phyloP scores from a whole-genome alignment of 64 coral and sea anemone genomes.

The Pocillopora damicornis region DNA sequence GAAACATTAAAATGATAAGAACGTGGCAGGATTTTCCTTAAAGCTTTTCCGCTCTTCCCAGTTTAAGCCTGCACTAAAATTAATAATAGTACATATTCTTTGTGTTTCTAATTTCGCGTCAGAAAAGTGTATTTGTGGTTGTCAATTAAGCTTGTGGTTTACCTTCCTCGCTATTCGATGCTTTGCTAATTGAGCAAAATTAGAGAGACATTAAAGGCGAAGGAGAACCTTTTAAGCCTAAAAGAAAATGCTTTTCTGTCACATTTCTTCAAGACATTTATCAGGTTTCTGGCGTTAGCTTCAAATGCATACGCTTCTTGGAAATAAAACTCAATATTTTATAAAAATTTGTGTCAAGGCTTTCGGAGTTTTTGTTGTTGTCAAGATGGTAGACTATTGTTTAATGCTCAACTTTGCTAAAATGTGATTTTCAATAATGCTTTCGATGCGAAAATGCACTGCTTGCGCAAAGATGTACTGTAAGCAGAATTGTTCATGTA shows the following conservation, averaged over 20 bases:
- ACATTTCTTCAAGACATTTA: neutral
- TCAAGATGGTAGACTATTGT: neutral
- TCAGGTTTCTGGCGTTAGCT: neutral
- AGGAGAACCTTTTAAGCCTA: neutral
- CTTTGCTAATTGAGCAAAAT: slow-evolving; percentile 38
- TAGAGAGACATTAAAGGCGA: neutral
- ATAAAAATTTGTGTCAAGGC: neutral
- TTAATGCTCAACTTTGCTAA: neutral
- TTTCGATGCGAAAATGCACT: neutral
- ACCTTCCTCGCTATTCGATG: slow-evolving; percentile 17
- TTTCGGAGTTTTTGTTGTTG: neutral
- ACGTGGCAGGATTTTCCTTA: neutral
- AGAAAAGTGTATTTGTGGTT: neutral
- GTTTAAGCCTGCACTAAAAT: slow-evolving; percentile 3
- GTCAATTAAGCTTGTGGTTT: slow-evolving; percentile 42
- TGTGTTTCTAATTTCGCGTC: slow-evolving; percentile 5
- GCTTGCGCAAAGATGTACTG: neutral
- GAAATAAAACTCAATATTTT: no score
- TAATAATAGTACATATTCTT: neutral
- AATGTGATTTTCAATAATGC: neutral
- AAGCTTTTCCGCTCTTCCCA: neutral
- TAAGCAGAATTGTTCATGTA: neutral
- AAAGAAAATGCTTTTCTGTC: neutral
- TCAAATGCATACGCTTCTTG: no score
- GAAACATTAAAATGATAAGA: neutral